These are phyloP conservation scores for Arnoldichthys spilopterus DNA, from an alignment of 2,797 vertebrate genomes.

Conservation along the genomic window DNA sequence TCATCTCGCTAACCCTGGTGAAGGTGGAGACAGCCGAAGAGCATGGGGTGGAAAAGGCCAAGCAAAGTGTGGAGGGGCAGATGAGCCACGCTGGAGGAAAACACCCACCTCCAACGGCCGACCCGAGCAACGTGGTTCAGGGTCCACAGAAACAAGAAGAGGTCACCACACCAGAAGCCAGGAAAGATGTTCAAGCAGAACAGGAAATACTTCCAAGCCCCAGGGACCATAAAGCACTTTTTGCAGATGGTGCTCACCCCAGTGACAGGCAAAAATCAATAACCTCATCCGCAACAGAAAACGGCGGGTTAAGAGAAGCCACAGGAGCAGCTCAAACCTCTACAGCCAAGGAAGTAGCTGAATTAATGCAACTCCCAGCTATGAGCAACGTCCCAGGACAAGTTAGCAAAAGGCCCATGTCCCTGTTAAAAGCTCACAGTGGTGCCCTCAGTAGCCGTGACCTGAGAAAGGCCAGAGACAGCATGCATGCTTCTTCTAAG, in stretches of 20 bases:
- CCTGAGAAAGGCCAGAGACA: constrained; percentile 72
- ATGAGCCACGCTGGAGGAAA: constrained; percentile 57
- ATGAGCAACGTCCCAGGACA: constrained; percentile 68
- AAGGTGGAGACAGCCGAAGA: constrained; percentile 91
- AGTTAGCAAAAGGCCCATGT: constrained; percentile 70
- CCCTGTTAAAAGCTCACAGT: constrained; percentile 77
- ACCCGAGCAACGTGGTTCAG: constrained; percentile 40
- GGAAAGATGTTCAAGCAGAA: constrained; percentile 55
- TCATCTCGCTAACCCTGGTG: constrained; percentile 96
- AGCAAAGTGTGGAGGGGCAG: constrained; percentile 61
- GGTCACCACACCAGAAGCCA: constrained; percentile 58
- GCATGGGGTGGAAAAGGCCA: constrained; percentile 73
- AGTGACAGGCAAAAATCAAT: constrained; percentile 65
- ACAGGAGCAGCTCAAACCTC: constrained; percentile 57
- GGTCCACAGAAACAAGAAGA: constrained; percentile 56
- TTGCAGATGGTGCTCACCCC: constrained; percentile 50
- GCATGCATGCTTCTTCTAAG: constrained; percentile 77
- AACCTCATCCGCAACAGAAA: constrained; percentile 59
- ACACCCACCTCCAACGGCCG: constrained; percentile 30
- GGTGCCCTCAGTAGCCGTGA: constrained; percentile 68
- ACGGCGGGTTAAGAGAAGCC: constrained; percentile 49
- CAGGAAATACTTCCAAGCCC: constrained; percentile 60
- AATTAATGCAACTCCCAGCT: constrained; percentile 64
- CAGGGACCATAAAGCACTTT: constrained; percentile 53
- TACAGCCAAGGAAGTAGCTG: constrained; percentile 52